phyloP scores from a whole-genome alignment of 2,113 vertebrate species.

The Phrynosoma platyrhinos region DNA sequence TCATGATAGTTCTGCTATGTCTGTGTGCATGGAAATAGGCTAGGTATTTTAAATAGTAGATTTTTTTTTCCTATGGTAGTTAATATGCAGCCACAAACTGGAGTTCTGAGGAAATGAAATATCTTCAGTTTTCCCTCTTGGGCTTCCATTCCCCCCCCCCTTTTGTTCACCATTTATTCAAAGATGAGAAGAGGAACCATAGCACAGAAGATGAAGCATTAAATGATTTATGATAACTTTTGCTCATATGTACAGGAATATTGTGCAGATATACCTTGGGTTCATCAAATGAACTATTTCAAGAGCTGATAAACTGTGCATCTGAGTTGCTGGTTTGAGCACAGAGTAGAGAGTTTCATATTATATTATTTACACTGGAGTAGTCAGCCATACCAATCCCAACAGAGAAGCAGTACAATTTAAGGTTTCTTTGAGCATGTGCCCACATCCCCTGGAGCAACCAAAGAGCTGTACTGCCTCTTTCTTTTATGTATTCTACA shows the following conservation, averaged over 20 bases:
- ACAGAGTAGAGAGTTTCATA: neutral
- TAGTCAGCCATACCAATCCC: neutral
- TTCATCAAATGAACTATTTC: neutral
- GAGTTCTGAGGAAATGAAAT: neutral
- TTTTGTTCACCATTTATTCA: neutral
- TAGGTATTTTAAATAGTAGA: neutral
- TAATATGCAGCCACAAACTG: neutral
- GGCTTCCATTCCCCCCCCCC: too few relatives aligned
- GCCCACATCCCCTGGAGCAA: neutral
- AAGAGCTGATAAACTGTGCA: constrained; percentile 17
- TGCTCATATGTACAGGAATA: neutral
- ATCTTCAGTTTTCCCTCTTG: neutral
- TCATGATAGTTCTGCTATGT: neutral
- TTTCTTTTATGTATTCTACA: neutral
- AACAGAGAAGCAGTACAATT: neutral
- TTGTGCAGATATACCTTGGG: neutral
- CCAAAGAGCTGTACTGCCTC: neutral
- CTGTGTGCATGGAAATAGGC: neutral
- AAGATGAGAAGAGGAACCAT: neutral
- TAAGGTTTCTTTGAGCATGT: neutral
- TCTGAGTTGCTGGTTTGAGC: neutral
- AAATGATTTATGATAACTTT: constrained; percentile 31
- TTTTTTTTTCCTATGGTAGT: neutral
- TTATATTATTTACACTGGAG: neutral
- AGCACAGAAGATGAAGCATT: constrained; percentile 20